Conservation (phyloP, 2,113 vertebrate species). For the Phylloscopus trochiloides region DNA sequence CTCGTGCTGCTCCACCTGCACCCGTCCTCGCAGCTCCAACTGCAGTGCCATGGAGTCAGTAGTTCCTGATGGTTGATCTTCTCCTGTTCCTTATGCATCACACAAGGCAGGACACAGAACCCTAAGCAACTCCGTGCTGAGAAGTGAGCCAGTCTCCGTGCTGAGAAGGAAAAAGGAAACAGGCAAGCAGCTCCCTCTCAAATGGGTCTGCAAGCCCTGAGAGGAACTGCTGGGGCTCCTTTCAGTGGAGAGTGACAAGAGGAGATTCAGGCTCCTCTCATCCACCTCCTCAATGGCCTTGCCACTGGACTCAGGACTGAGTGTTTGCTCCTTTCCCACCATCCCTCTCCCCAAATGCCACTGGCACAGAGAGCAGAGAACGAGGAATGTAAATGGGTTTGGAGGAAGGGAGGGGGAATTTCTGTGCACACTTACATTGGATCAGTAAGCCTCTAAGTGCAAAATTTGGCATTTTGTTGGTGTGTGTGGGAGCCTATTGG, state of each 20-base stretch:
- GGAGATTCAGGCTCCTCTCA: background rate
- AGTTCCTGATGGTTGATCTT: background rate
- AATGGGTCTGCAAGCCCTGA: background rate
- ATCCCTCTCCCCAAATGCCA: background rate
- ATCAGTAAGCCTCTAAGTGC: background rate
- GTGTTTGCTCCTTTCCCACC: background rate
- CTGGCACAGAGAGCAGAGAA: background rate
- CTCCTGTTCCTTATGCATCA: background rate
- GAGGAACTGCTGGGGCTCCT: background rate
- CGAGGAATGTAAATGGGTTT: rapidly evolving
- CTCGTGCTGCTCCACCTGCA: conserved; percentile 26
- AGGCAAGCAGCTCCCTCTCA: background rate
- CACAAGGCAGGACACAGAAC: background rate
- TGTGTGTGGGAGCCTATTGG: background rate
- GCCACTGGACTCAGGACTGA: background rate
- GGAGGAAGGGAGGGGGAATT: background rate
- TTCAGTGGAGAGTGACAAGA: background rate
- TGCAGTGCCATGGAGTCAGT: background rate
- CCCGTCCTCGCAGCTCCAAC: background rate
- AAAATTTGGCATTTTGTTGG: background rate
- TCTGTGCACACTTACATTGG: background rate
- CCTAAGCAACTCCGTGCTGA: background rate
- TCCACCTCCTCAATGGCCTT: background rate
- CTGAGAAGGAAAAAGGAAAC: background rate
- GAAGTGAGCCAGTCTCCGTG: background rate